These are phyloP conservation scores for Pseudochaenichthys georgianus DNA, from an alignment of 2,797 vertebrate genomes.

Conservation along the genomic window DNA sequence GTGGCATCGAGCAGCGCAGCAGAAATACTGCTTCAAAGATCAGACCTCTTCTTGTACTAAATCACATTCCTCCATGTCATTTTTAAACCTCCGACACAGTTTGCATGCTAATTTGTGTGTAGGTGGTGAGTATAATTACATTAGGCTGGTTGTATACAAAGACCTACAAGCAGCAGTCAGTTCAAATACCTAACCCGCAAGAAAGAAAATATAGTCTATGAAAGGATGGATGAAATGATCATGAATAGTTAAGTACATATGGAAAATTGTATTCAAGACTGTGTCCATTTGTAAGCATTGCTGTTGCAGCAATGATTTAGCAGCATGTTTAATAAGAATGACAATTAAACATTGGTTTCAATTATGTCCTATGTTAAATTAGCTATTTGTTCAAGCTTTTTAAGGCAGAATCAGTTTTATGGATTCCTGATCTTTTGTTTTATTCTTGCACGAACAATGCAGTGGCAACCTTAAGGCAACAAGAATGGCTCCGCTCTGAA, in stretches of 20 bases:
- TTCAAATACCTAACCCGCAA: conserved; percentile 60
- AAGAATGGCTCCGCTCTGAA: conserved; percentile 16
- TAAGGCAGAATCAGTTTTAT: conserved; percentile 12
- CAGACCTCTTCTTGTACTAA: conserved; percentile 53
- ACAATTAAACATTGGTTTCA: neutral
- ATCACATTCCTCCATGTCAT: conserved; percentile 63
- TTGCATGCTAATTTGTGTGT: conserved; percentile 76
- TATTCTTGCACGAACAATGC: neutral
- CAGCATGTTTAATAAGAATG: conserved; percentile 4
- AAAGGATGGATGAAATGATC: conserved; percentile 55
- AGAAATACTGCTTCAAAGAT: conserved; percentile 49
- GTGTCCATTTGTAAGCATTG: conserved; percentile 15
- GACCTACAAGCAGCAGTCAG: conserved; percentile 68
- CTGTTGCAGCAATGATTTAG: conserved; percentile 17
- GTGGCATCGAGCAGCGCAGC: conserved; percentile 8
- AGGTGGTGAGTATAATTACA: conserved; percentile 80
- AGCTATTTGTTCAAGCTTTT: conserved; percentile 1
- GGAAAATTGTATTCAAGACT: conserved; percentile 23
- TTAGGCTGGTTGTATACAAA: conserved; percentile 75
- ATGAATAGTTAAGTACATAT: conserved; percentile 41
- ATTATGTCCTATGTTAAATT: neutral
- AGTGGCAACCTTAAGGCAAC: neutral
- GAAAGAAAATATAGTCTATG: conserved; percentile 55
- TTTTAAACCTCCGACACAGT: conserved; percentile 66
- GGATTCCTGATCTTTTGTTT: conserved; percentile 9